phyloP scores from a whole-genome alignment of 2,113 vertebrate species.

The Empidonax alnorum region DNA sequence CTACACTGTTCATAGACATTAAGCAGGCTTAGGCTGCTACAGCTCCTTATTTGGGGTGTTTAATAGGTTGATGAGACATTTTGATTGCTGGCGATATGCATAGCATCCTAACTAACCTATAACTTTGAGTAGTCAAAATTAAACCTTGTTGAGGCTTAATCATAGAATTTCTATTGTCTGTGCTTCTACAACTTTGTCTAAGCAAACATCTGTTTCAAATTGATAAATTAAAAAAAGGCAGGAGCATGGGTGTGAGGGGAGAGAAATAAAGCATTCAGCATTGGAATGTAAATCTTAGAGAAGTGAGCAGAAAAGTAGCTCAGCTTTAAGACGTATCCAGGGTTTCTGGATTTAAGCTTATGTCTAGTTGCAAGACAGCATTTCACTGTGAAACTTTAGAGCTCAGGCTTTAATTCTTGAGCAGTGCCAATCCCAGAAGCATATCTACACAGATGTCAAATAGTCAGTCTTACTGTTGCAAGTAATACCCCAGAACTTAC shows the following conservation, averaged over 20 bases:
- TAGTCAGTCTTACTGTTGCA: background rate
- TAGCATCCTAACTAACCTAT: background rate
- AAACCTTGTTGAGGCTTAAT: background rate
- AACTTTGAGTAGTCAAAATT: background rate
- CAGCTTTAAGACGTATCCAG: background rate
- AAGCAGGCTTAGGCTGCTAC: background rate
- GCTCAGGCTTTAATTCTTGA: background rate
- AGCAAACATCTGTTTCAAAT: background rate
- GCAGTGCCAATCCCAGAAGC: background rate
- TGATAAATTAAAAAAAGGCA: background rate
- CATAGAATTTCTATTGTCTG: background rate
- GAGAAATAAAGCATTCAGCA: background rate
- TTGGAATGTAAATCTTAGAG: background rate
- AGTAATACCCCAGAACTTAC: background rate
- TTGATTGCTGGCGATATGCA: background rate
- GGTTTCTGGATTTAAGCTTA: constrained; percentile 17
- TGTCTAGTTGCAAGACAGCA: background rate
- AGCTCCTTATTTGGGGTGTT: background rate
- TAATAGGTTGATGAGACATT: background rate
- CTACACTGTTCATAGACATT: background rate
- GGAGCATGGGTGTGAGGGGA: background rate
- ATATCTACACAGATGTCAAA: background rate
- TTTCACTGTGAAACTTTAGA: background rate
- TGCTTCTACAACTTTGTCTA: background rate
- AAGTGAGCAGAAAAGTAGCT: background rate